Percentiles rank a stretch among this genome's conserved stretches.
Evolutionary conservation across 2,888 invertebrate species (phyloP).

Genomic region (Callosobruchus maculatus): DNA sequence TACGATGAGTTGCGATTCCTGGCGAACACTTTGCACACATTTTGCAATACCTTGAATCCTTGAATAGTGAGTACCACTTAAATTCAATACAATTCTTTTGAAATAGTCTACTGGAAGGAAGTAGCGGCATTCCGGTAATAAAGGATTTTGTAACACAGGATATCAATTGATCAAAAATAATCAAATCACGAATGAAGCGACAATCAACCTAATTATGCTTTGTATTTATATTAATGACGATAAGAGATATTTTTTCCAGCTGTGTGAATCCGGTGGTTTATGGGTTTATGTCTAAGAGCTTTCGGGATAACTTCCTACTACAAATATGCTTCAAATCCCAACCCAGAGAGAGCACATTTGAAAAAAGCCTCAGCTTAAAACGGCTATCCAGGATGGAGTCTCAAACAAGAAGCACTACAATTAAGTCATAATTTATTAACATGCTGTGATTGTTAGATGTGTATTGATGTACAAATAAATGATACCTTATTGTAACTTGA

Average conservation of each 20-base stretch:
- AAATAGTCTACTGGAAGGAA: too few species aligned
- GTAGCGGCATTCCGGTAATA: too few species aligned
- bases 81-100: too few species aligned
- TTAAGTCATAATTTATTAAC: conserved; percentile 16
- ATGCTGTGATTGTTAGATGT: not conserved
- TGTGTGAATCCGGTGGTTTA: conserved; percentile 72
- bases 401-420: conserved; percentile 41
- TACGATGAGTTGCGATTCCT: too few species aligned
- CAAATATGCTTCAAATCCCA: conserved; percentile 48
- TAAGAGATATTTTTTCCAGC: conserved; percentile 43
- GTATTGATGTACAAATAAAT: not conserved
- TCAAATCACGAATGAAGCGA: too few species aligned
- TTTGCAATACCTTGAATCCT: too few species aligned
- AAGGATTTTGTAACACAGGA: too few species aligned
- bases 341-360: conserved; percentile 13
- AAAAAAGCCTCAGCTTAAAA: conserved; percentile 34
- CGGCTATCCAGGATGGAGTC: conserved; percentile 40
- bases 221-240: too few species aligned
- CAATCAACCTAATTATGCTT: too few species aligned
- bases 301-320: conserved; percentile 57
- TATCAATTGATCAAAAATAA: too few species aligned
- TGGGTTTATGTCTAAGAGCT: conserved; percentile 71
- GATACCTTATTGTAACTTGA: not conserved
- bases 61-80: too few species aligned
- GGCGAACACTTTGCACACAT: too few species aligned